Evolutionary conservation across 2,888 invertebrate species (phyloP), one percentile per base, ranked within the genome.

Genomic region (Drosophila neonasuta): DNA sequence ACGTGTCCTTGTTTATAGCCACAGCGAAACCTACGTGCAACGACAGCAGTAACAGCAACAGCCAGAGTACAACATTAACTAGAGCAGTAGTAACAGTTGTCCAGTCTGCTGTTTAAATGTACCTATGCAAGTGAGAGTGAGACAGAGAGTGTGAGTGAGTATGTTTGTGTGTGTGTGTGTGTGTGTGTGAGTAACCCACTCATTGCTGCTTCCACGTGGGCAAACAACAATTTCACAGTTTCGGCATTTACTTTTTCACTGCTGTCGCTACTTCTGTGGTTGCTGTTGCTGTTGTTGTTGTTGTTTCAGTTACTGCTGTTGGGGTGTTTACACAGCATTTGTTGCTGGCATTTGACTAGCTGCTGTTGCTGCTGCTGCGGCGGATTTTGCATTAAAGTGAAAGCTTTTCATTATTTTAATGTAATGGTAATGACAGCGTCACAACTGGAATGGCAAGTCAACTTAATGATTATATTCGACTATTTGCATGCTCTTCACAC

Each of bases 1-100:
- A 80, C 78, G 86, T 87, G 83, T 78, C 83, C 80, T 81, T 84
- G 81, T 81, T 82, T 71, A 76, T 69, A 54, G 67, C 65, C 65
- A 64, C 55, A 51, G 63, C 51, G 50, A 42, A 63, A 55, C 44
- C 77, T 56, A 72, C 76, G 73, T 75, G 56, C 56, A 71, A 41
- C 32, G 45, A 30, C 30, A 30, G 44, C 50, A 44, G 11, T 52
- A 44, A 24, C 24, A 24, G 6, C 24, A 24, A 5, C 36, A 52
- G n/a, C 8, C 51, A 32, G 9, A 32, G 32, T 9, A 10, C 32
- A 32, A 32, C 36, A 34, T 68, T 56, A 73, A 54, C 74, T 62
- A 55, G 62, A 68, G 55, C 71, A 61, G 39, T 41, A 20, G 34
- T 36, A 36, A 56, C 34, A 46, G 34, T 49, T 29, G 24, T 51